These are phyloP conservation scores for Eleutherodactylus coqui DNA, from an alignment of 2,797 vertebrate genomes.

Conservation along the genomic window DNA sequence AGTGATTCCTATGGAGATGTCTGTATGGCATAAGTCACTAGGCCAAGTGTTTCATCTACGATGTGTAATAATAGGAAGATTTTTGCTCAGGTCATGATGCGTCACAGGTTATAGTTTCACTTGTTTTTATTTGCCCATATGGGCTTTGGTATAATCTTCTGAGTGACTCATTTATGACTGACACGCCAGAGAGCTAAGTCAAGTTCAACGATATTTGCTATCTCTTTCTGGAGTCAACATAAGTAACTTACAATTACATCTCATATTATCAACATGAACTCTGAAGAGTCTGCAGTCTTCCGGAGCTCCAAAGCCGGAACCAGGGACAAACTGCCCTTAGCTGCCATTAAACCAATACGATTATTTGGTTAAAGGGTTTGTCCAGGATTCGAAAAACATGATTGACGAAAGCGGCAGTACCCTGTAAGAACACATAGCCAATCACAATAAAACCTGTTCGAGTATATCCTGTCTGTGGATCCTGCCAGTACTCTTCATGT, in stretches of 20 bases:
- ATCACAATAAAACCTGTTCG: too few species aligned
- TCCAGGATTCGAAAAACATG: too few species aligned
- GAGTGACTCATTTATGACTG: conserved; percentile 32
- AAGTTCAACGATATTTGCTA: neutral
- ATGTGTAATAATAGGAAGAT: neutral
- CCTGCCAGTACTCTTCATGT: too few species aligned
- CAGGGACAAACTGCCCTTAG: neutral
- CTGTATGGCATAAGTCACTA: conserved; percentile 13
- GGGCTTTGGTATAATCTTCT: neutral
- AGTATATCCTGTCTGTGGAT: too few species aligned
- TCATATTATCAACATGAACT: conserved; percentile 15
- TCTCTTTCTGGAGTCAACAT: neutral
- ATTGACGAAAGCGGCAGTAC: too few species aligned
- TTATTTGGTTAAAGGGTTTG: neutral
- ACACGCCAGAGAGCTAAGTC: neutral
- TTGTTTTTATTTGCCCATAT: conserved; percentile 13
- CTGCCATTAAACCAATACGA: too few species aligned
- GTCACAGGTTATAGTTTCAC: conserved; percentile 26
- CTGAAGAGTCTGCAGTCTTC: neutral
- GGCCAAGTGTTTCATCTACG: neutral
- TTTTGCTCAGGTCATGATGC: conserved; percentile 19
- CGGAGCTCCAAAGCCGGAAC: neutral
- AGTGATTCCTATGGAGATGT: neutral
- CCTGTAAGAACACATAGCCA: too few species aligned
- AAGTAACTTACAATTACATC: conserved; percentile 24